Percentiles rank a stretch among this genome's conserved stretches.
Evolutionary conservation across 2,797 vertebrate genomes (phyloP).

Genomic region (Sebastes diaconus): DNA sequence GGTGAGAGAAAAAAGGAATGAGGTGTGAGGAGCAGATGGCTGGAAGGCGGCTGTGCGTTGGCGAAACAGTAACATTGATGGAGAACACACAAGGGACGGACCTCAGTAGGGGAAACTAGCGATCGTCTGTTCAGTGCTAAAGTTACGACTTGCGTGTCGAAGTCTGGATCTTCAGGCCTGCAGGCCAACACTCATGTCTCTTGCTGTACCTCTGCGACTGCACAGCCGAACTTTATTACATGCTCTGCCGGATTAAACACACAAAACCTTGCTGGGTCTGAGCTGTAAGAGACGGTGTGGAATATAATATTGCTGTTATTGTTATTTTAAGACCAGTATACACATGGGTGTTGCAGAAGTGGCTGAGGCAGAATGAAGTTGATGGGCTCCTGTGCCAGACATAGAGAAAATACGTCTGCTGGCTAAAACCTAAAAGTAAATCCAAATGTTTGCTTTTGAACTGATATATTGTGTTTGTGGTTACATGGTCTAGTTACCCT

Average conservation of each 20-base stretch:
- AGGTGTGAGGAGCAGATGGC: slow-evolving; percentile 84
- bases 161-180: slow-evolving; percentile 62
- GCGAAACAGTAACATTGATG: slow-evolving; percentile 81
- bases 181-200: slow-evolving; percentile 30
- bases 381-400: slow-evolving; percentile 6
- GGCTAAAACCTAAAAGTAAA: slow-evolving; percentile 15
- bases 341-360: slow-evolving; percentile 33
- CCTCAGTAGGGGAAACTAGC: slow-evolving; percentile 73
- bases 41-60: slow-evolving; percentile 80
- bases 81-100: slow-evolving; percentile 76
- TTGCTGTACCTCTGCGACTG: slow-evolving; percentile 13
- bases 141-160: slow-evolving; percentile 65
- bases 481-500: neutral
- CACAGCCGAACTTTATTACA: slow-evolving; percentile 21
- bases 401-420: neutral
- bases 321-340: slow-evolving; percentile 25
- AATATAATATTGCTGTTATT: slow-evolving; percentile 23
- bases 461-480: neutral
- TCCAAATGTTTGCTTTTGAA: neutral
- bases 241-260: slow-evolving; percentile 4
- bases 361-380: slow-evolving; percentile 7
- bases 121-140: slow-evolving; percentile 75
- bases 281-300: neutral
- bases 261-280: slow-evolving; percentile 13
- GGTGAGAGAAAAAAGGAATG: slow-evolving; percentile 80